Base-by-base conservation (phyloP, 2,888 invertebrate species). In the Carcina quercana region DNA sequence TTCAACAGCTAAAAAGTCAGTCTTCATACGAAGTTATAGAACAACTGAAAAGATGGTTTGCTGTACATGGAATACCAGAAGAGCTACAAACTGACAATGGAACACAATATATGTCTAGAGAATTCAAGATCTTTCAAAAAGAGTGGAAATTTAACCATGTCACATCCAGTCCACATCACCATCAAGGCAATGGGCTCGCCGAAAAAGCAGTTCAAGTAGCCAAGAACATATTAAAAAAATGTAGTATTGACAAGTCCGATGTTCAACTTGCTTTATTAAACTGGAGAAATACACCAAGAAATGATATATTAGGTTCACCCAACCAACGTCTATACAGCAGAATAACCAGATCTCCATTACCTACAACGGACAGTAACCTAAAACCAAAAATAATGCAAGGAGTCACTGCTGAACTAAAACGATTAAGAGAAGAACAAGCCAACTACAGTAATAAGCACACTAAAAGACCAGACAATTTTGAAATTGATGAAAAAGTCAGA, bases 401-500 rank as follows among this genome's bases (percentile, higher is more conserved):
- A n/a, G n/a, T n/a, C n/a, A n/a, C n/a, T n/a, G n/a, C n/a, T n/a
- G n/a, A n/a, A n/a, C n/a, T n/a, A n/a, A n/a, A n/a, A n/a, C n/a
- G n/a, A n/a, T n/a, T n/a, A n/a, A n/a, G n/a, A n/a, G n/a, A n/a
- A n/a, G n/a, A n/a, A n/a, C 37, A 37, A 37, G 27, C 26, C 7
- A 15, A 30, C 15, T 34, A 30, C 26, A 30, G 34, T 13, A 34
- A 34, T 13, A 34, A 34, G 7, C 17, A 36, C n/a, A n/a, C 28
- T 28, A 27, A n/a, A 28, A 30, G 5, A 30, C 30, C 35, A 28
- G 30, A 14, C 13, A 30, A 34, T 10, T 33, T 31, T 31, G 22
- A 25, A 28, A 30, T 28, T 8, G 28, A 39, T 31, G 35, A 39
- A 27, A 36, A 39, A 27, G 30, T 31, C n/a, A 30, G 34, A 34